A percentile compares a stretch with the other conserved stretches of the same genome.
phyloP scores from a whole-genome alignment of 2,797 vertebrate species.

The Ataeniobius toweri region DNA sequence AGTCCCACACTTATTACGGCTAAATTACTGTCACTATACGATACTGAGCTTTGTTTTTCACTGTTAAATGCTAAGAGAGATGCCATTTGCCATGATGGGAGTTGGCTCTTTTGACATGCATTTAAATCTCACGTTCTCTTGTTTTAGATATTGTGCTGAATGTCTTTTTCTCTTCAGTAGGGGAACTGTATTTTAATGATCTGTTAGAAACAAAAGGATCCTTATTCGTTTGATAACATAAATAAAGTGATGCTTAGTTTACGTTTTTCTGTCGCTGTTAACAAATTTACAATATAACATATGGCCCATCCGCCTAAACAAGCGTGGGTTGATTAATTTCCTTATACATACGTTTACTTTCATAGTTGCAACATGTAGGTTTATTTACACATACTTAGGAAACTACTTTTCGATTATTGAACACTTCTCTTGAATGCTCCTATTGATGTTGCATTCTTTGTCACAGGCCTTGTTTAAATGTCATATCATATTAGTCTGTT shows the following conservation, averaged over 20 bases:
- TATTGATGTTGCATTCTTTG: neutral
- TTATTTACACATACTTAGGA: neutral
- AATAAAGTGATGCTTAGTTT: neutral
- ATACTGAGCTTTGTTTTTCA: conserved; percentile 9
- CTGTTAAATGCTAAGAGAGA: conserved; percentile 36
- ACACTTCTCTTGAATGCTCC: neutral
- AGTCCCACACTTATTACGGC: neutral
- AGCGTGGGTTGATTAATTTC: neutral
- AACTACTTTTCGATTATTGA: neutral
- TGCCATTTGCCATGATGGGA: conserved; percentile 32
- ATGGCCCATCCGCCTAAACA: neutral
- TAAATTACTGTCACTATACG: neutral
- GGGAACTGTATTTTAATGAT: conserved; percentile 30
- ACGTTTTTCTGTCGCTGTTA: neutral
- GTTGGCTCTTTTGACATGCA: conserved; percentile 48
- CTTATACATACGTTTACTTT: neutral
- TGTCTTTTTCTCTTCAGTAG: conserved; percentile 15
- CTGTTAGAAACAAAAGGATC: neutral
- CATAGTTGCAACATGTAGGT: neutral
- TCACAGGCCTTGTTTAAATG: neutral
- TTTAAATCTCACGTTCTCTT: conserved; percentile 5
- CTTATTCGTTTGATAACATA: neutral
- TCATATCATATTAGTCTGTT: neutral
- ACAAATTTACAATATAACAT: neutral
- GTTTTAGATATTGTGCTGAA: conserved; percentile 1